Evolutionary conservation across 2,888 invertebrate species (phyloP).

Genomic region (Esperia sulphurella): DNA sequence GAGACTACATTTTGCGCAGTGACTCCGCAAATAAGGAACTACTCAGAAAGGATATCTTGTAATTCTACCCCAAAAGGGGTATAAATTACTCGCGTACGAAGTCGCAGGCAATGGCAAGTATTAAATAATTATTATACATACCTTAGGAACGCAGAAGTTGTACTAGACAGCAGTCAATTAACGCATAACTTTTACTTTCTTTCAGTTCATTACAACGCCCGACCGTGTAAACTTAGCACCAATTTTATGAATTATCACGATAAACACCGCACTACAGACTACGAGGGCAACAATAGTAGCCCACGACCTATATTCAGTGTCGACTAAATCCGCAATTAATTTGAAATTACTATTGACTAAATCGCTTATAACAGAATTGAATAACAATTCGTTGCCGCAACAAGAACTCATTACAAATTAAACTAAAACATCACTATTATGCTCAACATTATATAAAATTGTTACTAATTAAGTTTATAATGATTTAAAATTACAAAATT

Average conservation of each 20-base stretch:
- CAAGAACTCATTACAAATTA: slow-evolving; percentile 69
- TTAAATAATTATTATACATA: not conserved
- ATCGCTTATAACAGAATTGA: slow-evolving; percentile 61
- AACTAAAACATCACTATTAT: slow-evolving; percentile 17
- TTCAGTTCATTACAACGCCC: slow-evolving; percentile 9
- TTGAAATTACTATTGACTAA: slow-evolving; percentile 55
- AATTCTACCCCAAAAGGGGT: no score
- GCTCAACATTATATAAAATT: not conserved
- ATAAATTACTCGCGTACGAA: no score
- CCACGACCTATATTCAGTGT: slow-evolving; percentile 42
- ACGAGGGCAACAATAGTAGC: slow-evolving; percentile 39
- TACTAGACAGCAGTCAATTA: not conserved
- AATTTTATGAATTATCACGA: slow-evolving; percentile 27
- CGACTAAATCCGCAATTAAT: slow-evolving; percentile 46
- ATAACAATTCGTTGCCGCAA: slow-evolving; percentile 66
- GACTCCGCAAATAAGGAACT: no score
- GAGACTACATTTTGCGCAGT: no score
- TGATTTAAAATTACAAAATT: slow-evolving; percentile 34
- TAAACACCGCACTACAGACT: slow-evolving; percentile 32
- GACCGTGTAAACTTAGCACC: slow-evolving; percentile 13
- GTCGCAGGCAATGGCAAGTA: no score
- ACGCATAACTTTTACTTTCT: slow-evolving; percentile 40
- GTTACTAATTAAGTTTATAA: not conserved
- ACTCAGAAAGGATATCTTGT: no score
- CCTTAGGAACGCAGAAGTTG: not conserved